Percentiles rank a stretch among this genome's conserved stretches.
Evolutionary conservation across 2,797 vertebrate species (phyloP).

Genomic region (Anabacerthia variegaticeps): DNA sequence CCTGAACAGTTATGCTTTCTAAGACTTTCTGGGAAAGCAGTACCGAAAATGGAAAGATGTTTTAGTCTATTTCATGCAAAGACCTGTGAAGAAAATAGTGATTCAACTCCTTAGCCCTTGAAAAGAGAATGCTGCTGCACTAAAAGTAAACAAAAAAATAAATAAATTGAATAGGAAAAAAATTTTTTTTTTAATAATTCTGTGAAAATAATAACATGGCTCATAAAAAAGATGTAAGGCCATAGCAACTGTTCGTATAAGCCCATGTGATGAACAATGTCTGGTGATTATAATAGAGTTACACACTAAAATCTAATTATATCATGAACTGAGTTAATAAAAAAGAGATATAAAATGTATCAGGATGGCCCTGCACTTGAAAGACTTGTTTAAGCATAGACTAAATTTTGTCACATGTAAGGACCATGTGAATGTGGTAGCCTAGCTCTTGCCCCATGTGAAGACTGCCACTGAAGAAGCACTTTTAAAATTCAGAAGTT

Average conservation of each 20-base stretch:
- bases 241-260: background rate
- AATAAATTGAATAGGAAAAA: background rate
- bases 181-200: background rate
- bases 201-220: background rate
- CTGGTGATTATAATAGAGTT: background rate
- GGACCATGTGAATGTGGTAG: background rate
- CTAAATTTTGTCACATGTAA: background rate
- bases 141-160: conserved; percentile 41
- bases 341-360: background rate
- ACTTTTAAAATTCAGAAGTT: background rate
- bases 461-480: background rate
- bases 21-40: background rate
- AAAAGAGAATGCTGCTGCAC: background rate
- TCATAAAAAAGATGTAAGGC: background rate
- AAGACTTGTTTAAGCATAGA: background rate
- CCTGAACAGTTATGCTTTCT: background rate
- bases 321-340: background rate
- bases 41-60: background rate
- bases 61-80: background rate
- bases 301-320: background rate
- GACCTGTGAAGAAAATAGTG: conserved; percentile 21
- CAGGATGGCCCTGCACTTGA: background rate
- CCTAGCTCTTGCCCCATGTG: background rate
- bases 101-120: conserved; percentile 4
- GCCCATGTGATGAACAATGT: background rate